Evolutionary conservation across 1,140 invertebrate species (phyloP).

Genomic region (Drosophila lacteicornis): DNA sequence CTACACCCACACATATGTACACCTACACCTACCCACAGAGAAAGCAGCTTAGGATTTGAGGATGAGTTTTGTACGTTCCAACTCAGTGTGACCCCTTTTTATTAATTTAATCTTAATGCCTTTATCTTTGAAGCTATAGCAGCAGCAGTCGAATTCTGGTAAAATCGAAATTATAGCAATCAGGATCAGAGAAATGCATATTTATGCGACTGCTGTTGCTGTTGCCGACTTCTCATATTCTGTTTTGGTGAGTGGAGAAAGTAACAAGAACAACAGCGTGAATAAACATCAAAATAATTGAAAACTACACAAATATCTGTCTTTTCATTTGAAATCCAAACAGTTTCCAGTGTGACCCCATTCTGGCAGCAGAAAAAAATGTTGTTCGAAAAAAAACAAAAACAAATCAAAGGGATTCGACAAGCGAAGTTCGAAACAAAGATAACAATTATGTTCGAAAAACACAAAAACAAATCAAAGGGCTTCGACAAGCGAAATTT

Average conservation of each 20-base stretch:
- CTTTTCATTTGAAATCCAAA: conserved; percentile 2
- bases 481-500: no score
- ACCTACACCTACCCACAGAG: conserved; percentile 17
- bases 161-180: not conserved
- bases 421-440: no score
- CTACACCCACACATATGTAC: conserved; percentile 24
- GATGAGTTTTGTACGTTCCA: conserved; percentile 37
- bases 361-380: no score
- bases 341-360: no score
- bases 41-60: conserved; percentile 46
- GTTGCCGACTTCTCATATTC: conserved; percentile 33
- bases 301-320: conserved; percentile 14
- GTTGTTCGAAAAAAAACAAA: no score
- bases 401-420: no score
- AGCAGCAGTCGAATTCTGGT: not conserved
- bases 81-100: conserved; percentile 6
- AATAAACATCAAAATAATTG: conserved; percentile 62
- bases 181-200: not conserved
- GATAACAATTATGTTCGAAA: no score
- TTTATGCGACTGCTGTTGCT: not conserved
- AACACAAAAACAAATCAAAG: no score
- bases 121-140: conserved; percentile 8
- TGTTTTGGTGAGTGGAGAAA: conserved; percentile 58
- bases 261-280: conserved; percentile 54
- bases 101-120: conserved; percentile 1